Base-by-base conservation (phyloP, 2,888 invertebrate genomes). In the Saturnia pavonia region DNA sequence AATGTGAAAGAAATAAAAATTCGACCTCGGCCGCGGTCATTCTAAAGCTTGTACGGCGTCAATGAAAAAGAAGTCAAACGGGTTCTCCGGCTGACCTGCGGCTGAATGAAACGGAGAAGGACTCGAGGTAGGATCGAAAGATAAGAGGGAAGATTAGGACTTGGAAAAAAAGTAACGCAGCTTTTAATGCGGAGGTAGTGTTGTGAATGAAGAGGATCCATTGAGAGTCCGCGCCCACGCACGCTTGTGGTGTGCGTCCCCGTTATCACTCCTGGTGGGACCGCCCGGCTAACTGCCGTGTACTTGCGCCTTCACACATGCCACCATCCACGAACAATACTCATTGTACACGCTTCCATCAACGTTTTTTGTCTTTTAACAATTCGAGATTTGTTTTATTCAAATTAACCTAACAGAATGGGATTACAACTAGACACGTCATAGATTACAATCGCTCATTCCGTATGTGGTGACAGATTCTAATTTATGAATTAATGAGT, bases 1-100 rank as follows among this genome's bases (percentile, higher is more conserved):
- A 92, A 93, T 91, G 92, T 91, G 91, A 92, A 93, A 92, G 91
- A 93, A 93, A 93, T 92, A 93, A 93, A 93, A 92, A 92, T 91
- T 91, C 92, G 92, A 92, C 92, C 92, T 92, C 92, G 88, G 90
- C 88, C 90, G 92, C 92, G 93, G 93, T 92, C 92, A 93, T 91
- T 60, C 91, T 88, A 87, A 91, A 88, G 90, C 90, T 91, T 87
- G 91, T 91, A 90, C 90, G 91, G 90, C 88, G 91, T 92, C 91
- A 92, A 92, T 92, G 92, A 92, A 92, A 92, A 92, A 92, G 91
- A 91, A 91, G 91, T 90, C 88, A 90, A 90, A 91, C 93, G 84
- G 91, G 93, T 92, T 91, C 82, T 85, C 86, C 88, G 84, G 83
- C 81, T 88, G 89, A 91, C 90, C 89, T 87, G 91, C 87, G 88